Evolutionary conservation across 2,888 invertebrate genomes (phyloP), one percentile per base, ranked within the genome.

Genomic region (Limnephilus auricula): DNA sequence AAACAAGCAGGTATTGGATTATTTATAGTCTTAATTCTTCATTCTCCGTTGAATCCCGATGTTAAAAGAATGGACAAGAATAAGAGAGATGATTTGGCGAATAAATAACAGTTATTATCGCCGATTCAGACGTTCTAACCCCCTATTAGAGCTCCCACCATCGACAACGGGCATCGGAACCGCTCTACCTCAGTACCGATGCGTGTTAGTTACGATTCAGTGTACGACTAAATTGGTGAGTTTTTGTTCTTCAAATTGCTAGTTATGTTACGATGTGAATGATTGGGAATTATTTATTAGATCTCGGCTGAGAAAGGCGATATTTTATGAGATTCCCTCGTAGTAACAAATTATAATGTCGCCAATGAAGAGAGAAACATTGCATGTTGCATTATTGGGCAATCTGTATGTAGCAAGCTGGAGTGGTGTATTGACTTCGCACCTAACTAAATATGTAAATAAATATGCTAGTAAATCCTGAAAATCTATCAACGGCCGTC

Each of bases 71-170:
- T 79, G 79, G 89, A 37, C 25, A 79, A 89, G 40, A 89, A 79
- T 40, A 79, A 89, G 89, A 80, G 79, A 89, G 80, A 89, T 89
- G 89, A 89, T 89, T 82, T 83, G 89, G 30, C 40, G 89, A 89
- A 80, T 92, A 93, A 93, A 93, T 93, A 92, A 93, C 93, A 92
- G 93, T 92, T 93, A 92, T 93, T 93, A 93, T 94, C 93, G 93
- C 93, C 93, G 93, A 92, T 93, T 93, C 93, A 93, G 93, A 92
- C 92, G 93, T 83, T 79, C 89, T 82, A 91, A 89, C 80, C 89
- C 79, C 89, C 18, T 45, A 87, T 87, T 89, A 89, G 30, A 79
- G 37, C 89, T 18, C 89, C 85, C 65, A 65, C 65, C 65, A 25
- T n/a, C 65, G 65, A 9, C 65, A 15, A 13, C 80, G 80, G 80